Evolutionary conservation across 2,113 vertebrate species (phyloP), one percentile per base, ranked within the genome.

Genomic region (Turdus rufiventris): DNA sequence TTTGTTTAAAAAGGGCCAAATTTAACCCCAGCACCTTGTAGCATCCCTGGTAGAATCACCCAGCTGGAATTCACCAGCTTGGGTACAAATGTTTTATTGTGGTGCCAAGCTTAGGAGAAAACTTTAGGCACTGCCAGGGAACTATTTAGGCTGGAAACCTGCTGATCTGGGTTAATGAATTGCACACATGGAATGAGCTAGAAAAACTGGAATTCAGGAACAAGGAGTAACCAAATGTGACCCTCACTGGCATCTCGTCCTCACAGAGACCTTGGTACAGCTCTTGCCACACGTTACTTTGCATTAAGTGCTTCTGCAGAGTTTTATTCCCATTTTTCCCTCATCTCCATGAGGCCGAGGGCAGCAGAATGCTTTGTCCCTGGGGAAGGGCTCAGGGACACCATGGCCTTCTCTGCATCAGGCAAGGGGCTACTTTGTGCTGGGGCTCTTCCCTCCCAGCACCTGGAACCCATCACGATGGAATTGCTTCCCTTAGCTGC

Each of bases 271-370:
- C 38, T 40, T 48, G n/a, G 28, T 62, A 3, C 38, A 26, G 65
- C 51, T n/a, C 65, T 65, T 63, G 34, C 56, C 12, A 9, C 2
- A 0, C 25, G 1, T 85, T 17, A 18, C 48, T 13, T 43, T 58
- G 31, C 53, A 24, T 33, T 36, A 31, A 57, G 7, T n/a, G 14
- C 60, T 67, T 48, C 66, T 48, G 33, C 40, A 12, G 18, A 10
- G 4, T 38, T 68, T 85, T 19, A 23, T 68, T 74, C 47, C 66
- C 61, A 4, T n/a, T 77, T 65, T 43, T 4, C 40, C 40, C 24
- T 48, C 3, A 0, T 4, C 21, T 45, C 42, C 2, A 0, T 6
- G 19, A 7, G 53, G 45, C 73, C 63, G 48, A 60, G 60, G 61
- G 85, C 81, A 65, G 78, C 81, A 78, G 23, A 8, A 18, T 2